Conservation (phyloP, 2,888 invertebrate species). For the Eumerus sabulonum region DNA sequence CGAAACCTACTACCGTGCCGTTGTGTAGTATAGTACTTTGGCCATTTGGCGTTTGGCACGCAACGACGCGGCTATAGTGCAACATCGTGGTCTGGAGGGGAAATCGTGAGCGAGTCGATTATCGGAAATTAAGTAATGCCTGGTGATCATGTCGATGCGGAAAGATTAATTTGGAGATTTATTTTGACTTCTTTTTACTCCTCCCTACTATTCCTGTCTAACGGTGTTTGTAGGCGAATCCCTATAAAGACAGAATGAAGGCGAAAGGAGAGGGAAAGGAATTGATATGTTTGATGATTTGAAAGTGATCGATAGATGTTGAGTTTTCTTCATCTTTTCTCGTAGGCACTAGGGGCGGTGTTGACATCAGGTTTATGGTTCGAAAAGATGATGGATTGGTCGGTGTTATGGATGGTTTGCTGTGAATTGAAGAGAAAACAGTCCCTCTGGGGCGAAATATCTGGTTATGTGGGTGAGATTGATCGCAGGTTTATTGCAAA, state of each 20-base stretch:
- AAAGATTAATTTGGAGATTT: conserved; percentile 53
- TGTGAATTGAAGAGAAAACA: no score
- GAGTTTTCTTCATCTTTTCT: background rate
- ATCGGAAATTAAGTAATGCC: conserved; percentile 60
- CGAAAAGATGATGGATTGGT: conserved; percentile 22
- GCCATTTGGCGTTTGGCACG: conserved; percentile 32
- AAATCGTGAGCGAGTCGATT: conserved; percentile 60
- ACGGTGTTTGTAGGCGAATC: conserved; percentile 31
- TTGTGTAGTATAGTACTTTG: background rate
- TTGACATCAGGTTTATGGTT: conserved; percentile 18
- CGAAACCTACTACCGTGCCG: conserved; percentile 43
- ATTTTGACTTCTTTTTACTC: background rate
- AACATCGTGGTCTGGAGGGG: conserved; percentile 59
- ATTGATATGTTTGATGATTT: conserved; percentile 26
- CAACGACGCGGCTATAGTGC: conserved; percentile 61
- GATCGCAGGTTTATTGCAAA: conserved; percentile 2
- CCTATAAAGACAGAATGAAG: conserved; percentile 16
- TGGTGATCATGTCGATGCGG: conserved; percentile 52
- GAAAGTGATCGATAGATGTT: conserved; percentile 41
- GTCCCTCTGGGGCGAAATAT: no score
- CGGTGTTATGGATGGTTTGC: no score
- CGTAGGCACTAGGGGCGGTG: conserved; percentile 13
- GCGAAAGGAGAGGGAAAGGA: conserved; percentile 22
- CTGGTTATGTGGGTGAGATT: background rate
- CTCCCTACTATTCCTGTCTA: background rate